These are phyloP conservation scores for Chondrosia reniformis DNA, from an alignment of 37 sponge, comb jelly and placozoan genomes.

Conservation along the genomic window DNA sequence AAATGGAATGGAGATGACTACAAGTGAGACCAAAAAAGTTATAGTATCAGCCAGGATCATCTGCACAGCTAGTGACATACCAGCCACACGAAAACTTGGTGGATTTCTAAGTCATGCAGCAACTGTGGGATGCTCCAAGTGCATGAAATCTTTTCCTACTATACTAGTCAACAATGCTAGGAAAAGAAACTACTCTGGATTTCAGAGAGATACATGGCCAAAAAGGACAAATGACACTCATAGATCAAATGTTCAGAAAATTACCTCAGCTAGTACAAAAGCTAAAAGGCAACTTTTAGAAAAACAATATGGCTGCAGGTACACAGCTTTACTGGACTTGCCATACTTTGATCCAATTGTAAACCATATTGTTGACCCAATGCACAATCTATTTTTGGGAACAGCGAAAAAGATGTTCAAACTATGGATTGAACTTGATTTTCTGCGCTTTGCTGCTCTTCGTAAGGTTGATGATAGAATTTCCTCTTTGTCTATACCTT, in stretches of 20 bases:
- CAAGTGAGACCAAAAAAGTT: background rate
- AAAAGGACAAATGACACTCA: background rate
- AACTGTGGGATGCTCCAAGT: constrained; percentile 4
- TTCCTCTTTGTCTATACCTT: background rate
- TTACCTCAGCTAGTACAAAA: background rate
- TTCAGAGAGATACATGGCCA: background rate
- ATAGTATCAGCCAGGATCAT: background rate
- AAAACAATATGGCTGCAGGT: background rate
- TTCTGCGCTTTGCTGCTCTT: background rate
- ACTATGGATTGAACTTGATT: background rate
- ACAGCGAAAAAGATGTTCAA: constrained; percentile 7
- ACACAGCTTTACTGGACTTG: background rate
- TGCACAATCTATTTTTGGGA: constrained; percentile 10
- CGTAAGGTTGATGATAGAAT: background rate
- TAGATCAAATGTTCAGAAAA: background rate
- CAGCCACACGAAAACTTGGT: background rate
- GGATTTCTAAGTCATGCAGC: background rate
- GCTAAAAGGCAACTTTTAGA: background rate
- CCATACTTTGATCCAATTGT: background rate
- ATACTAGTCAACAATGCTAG: background rate
- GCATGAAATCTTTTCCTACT: background rate
- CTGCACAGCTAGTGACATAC: constrained; percentile 3
- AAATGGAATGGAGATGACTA: background rate
- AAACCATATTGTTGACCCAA: background rate
- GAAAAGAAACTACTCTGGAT: constrained; percentile 7